phyloP scores from a whole-genome alignment of 2,888 invertebrate species.

The Drosophila glabriapex region DNA sequence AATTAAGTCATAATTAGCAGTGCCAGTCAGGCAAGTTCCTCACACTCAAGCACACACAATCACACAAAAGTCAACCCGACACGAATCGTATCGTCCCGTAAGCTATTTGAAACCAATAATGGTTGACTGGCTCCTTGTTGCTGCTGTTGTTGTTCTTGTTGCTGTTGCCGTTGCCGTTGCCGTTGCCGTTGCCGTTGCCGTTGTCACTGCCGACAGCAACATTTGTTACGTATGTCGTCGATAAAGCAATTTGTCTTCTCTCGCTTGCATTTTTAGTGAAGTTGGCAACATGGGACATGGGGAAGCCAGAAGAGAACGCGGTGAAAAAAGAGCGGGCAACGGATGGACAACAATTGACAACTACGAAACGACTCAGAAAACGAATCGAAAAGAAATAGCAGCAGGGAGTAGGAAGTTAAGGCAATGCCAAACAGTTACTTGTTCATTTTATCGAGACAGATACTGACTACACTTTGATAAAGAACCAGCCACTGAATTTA shows the following conservation, averaged over 20 bases:
- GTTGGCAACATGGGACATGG: conserved; percentile 50
- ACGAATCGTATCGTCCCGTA: conserved; percentile 44
- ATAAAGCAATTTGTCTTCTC: conserved; percentile 80
- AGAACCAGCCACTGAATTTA: neutral
- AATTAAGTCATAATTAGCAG: conserved; percentile 78
- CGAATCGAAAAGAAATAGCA: conserved; percentile 46
- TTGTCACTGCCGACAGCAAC: conserved; percentile 81
- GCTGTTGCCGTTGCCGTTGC: conserved; percentile 73
- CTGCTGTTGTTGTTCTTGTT: conserved; percentile 39
- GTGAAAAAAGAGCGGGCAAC: conserved; percentile 3
- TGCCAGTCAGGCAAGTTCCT: conserved; percentile 28
- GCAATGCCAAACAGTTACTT: conserved; percentile 76
- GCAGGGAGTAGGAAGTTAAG: conserved; percentile 20
- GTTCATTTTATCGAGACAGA: conserved; percentile 70
- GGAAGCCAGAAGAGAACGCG: conserved; percentile 15
- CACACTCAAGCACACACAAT: neutral
- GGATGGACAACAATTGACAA: conserved; percentile 73
- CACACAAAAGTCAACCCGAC: conserved; percentile 25
- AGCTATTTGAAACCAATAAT: conserved; percentile 79
- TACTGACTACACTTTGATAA: conserved; percentile 5
- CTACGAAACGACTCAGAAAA: conserved; percentile 50
- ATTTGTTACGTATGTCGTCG: conserved; percentile 81
- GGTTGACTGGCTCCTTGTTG: conserved; percentile 56
- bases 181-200: conserved; percentile 52
- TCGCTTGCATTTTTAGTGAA: conserved; percentile 71